Base-by-base conservation (phyloP, 2,113 vertebrate genomes). In the Onychostruthus taczanowskii region DNA sequence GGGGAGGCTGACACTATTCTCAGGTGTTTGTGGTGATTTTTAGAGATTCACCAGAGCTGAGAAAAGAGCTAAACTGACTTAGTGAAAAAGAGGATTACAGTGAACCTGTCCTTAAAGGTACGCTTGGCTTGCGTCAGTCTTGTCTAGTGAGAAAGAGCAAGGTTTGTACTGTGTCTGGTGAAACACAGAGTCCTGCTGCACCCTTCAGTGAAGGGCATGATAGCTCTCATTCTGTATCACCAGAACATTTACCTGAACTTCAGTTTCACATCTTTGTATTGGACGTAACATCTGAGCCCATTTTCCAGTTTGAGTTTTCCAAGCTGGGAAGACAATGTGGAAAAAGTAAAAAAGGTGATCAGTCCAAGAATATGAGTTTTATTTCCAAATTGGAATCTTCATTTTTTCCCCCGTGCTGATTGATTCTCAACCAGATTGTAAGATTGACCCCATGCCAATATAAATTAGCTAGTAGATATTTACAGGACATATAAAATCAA, bases 391-490 rank as follows among this genome's bases (percentile, higher is more conserved):
- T 23, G 16, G 22, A 66, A 63, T 58, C 28, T 70, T 41, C 1
- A 16, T 74, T 84, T 50, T 28, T 19, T 15, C 17, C 6, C 35
- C 35, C 23, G 21, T 46, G 27, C 39, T 69, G 33, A 56, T 67
- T 75, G 44, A 64, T 78, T 81, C 35, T 77, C 39, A 78, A 30
- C 39, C 90, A 94, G 79, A 86, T 96, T 92, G 80, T 75, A 72
- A 90, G 92, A 84, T 55, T 84, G 92, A 87, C 73, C 79, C 16
- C 13, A 13, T 82, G 86, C 83, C 94, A 75, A 9, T 84, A n/a
- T 72, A 61, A 95, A 86, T 67, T 74, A 61, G 55, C 47, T 86
- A 56, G 52, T 13, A 78, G 88, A 78, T 92, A 94, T 93, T 95
- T 90, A 89, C 79, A 90, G 88, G 91, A 68, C 76, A 16, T 15